Conservation (phyloP, 2,888 invertebrate species). For the Pogonocherus hispidulus region DNA sequence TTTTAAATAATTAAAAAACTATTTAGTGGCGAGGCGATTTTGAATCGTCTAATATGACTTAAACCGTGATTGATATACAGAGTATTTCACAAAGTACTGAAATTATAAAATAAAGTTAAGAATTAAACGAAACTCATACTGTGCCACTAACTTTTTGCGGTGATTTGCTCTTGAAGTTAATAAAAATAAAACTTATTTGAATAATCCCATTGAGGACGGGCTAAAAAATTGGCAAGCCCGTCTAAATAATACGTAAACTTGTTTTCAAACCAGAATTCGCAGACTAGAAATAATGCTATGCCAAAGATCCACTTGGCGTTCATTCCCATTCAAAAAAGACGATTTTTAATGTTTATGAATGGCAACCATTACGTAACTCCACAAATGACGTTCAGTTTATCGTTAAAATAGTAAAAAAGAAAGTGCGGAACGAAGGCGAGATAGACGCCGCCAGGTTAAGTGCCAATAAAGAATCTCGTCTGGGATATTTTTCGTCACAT, state of each 20-base stretch:
- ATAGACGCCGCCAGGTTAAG: neutral
- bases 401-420: slow-evolving; percentile 21
- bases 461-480: slow-evolving; percentile 11
- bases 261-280: neutral
- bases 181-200: no score
- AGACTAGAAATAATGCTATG: neutral
- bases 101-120: no score
- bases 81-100: no score
- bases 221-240: neutral
- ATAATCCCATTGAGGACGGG: neutral
- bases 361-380: neutral
- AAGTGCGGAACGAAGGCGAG: neutral
- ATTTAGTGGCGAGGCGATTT: no score
- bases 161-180: no score
- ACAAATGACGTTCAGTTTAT: slow-evolving; percentile 1
- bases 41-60: no score
- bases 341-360: neutral
- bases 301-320: neutral
- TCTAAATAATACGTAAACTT: neutral
- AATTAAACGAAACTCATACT: no score
- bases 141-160: no score
- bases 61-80: no score
- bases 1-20: no score
- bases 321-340: neutral
- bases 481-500: slow-evolving; percentile 16